These are phyloP conservation scores for Danio aesculapii DNA, from an alignment of 2,797 vertebrate species.

Conservation along the genomic window DNA sequence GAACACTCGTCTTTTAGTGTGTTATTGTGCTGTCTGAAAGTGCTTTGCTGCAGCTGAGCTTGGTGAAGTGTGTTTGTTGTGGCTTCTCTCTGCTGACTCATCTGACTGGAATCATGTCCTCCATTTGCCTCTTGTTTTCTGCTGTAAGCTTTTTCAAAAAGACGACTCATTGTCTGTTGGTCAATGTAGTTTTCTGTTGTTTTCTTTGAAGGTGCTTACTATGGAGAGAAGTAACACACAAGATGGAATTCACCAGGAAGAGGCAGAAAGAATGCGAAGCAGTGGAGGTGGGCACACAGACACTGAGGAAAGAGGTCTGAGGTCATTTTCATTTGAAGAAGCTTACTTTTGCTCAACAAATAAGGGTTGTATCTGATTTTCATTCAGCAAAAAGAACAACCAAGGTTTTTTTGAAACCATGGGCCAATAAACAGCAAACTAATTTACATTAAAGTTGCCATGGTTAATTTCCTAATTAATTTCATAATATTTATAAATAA, in stretches of 20 bases:
- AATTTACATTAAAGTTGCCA: too few relatives aligned
- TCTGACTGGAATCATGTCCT: slow-evolving; percentile 16
- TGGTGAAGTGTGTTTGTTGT: slow-evolving; percentile 11
- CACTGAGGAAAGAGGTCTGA: slow-evolving; percentile 49
- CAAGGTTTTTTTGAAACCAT: too few relatives aligned
- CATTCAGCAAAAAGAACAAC: too few relatives aligned
- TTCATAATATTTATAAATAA: too few relatives aligned
- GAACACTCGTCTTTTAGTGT: not conserved
- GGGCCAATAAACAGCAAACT: too few relatives aligned
- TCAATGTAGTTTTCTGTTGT: not conserved
- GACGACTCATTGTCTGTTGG: too few relatives aligned
- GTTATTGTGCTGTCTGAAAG: not conserved
- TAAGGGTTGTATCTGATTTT: not conserved
- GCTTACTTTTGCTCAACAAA: not conserved
- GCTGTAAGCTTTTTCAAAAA: too few relatives aligned
- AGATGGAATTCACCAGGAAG: slow-evolving; percentile 25
- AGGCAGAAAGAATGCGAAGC: not conserved
- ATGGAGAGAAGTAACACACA: slow-evolving; percentile 44
- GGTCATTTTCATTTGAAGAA: not conserved
- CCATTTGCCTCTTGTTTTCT: not conserved
- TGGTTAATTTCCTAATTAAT: too few relatives aligned
- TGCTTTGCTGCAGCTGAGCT: not conserved
- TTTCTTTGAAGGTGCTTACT: slow-evolving; percentile 28
- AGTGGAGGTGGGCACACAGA: not conserved
- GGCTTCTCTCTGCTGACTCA: slow-evolving; percentile 54